Percentiles rank a stretch among this genome's conserved stretches.
Conservation (phyloP, 2,888 invertebrate species). For the Cenopis cana region DNA sequence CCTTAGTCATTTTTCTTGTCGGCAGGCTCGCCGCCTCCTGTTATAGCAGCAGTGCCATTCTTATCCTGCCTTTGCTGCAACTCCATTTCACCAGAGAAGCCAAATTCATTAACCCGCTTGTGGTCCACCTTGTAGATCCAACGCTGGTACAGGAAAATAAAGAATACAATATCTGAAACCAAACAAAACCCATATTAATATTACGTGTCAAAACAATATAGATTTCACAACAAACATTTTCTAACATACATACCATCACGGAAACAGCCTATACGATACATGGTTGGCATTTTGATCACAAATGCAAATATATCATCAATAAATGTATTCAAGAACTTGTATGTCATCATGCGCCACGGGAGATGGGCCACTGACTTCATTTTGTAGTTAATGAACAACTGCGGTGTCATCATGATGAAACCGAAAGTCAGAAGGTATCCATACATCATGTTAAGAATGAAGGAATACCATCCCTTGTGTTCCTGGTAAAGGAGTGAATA, state of each 20-base stretch:
- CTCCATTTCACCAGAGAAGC: slow-evolving; percentile 97
- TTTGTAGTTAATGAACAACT: slow-evolving; percentile 99
- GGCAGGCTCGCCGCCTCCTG: slow-evolving; percentile 60
- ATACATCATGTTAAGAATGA: slow-evolving; percentile 97
- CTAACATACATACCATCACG: slow-evolving; percentile 90
- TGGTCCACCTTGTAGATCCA: slow-evolving; percentile 99
- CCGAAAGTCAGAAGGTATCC: slow-evolving; percentile 99
- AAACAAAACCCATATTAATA: slow-evolving; percentile 47
- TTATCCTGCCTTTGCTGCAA: slow-evolving; percentile 77
- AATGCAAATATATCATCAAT: slow-evolving; percentile 99
- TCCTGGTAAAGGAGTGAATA: slow-evolving; percentile 98
- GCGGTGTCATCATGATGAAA: slow-evolving; percentile 99
- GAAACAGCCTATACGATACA: slow-evolving; percentile 99
- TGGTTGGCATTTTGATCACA: slow-evolving; percentile 99
- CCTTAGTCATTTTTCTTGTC: slow-evolving; percentile 81
- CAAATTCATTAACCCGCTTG: slow-evolving; percentile 98
- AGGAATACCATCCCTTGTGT: slow-evolving; percentile 99
- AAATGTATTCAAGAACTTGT: slow-evolving; percentile 99
- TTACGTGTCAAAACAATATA: neutral
- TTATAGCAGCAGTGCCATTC: slow-evolving; percentile 68
- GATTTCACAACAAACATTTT: slow-evolving; percentile 21
- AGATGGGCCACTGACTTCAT: slow-evolving; percentile 99
- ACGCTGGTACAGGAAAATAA: slow-evolving; percentile 99
- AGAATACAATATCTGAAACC: slow-evolving; percentile 96
- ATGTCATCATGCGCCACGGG: slow-evolving; percentile 99